Evolutionary conservation across 2,888 invertebrate species (phyloP).

Genomic region (Phania funesta): DNA sequence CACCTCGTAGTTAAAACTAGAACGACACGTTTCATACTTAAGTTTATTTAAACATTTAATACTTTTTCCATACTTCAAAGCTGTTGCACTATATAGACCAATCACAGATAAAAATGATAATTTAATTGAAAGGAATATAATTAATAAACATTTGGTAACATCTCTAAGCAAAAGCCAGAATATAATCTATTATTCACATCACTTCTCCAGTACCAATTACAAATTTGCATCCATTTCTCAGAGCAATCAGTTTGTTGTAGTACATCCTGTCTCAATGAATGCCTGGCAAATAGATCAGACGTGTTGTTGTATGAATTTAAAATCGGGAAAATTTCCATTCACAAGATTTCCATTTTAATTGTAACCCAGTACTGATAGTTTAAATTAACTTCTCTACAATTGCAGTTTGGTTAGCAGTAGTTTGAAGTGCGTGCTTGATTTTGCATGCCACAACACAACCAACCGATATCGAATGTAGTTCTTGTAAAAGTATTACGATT

Average conservation of each 20-base stretch:
- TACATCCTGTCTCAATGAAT: slow-evolving; percentile 18
- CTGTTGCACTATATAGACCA: too few species aligned
- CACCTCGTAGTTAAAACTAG: too few species aligned
- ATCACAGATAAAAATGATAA: too few species aligned
- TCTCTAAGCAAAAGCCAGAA: too few species aligned
- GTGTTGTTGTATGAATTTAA: not conserved
- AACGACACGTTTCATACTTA: too few species aligned
- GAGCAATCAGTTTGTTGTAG: too few species aligned
- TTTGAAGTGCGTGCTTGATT: not conserved
- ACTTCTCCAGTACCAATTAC: not conserved
- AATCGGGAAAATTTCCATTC: slow-evolving; percentile 23
- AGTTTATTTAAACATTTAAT: too few species aligned
- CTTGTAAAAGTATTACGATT: too few species aligned
- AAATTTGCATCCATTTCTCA: not conserved
- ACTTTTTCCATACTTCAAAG: too few species aligned
- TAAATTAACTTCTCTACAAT: not conserved
- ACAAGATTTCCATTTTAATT: slow-evolving; percentile 46
- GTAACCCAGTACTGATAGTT: slow-evolving; percentile 13
- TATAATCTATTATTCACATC: not conserved
- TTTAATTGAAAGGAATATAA: too few species aligned
- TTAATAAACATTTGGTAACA: not conserved
- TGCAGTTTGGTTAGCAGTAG: not conserved
- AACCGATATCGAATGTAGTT: too few species aligned
- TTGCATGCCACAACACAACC: not conserved
- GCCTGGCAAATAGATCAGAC: slow-evolving; percentile 10